Conservation (phyloP, 1,140 invertebrate species). For the Apis cerana region DNA sequence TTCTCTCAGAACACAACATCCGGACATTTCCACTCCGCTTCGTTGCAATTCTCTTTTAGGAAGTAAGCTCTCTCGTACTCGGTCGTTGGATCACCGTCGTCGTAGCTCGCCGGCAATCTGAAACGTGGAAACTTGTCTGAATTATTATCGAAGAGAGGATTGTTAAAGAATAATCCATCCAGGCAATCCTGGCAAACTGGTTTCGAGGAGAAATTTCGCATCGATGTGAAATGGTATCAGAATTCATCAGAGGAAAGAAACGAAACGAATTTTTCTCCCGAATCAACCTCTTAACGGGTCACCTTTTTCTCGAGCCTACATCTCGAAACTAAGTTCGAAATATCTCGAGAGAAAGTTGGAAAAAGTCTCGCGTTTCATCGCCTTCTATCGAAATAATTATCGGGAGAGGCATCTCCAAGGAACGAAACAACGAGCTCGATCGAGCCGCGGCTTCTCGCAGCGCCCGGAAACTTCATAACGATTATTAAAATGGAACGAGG, state of each 20-base stretch:
- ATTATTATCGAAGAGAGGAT: not conserved
- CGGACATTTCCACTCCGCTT: constrained; percentile 56
- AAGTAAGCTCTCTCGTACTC: constrained; percentile 70
- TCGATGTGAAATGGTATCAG: no score
- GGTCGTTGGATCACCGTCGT: constrained; percentile 67
- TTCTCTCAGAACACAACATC: constrained; percentile 61
- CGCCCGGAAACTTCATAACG: constrained; percentile 18
- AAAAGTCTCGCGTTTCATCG: not conserved
- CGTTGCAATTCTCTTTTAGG: constrained; percentile 64
- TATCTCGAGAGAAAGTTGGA: not conserved
- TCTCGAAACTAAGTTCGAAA: not conserved
- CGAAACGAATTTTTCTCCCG: no score
- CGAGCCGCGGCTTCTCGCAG: not conserved
- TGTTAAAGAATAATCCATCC: not conserved
- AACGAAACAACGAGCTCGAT: not conserved
- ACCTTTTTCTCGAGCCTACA: no score
- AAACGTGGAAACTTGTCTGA: constrained; percentile 22
- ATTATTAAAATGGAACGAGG: constrained; percentile 35
- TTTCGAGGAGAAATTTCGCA: not conserved
- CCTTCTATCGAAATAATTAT: constrained; percentile 17
- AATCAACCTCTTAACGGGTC: no score
- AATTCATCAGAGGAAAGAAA: no score
- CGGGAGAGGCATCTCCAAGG: not conserved
- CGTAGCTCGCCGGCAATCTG: constrained; percentile 59
- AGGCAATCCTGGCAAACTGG: not conserved